Base-by-base conservation (phyloP, 1,140 invertebrate genomes). In the Drosophila carrolli region DNA sequence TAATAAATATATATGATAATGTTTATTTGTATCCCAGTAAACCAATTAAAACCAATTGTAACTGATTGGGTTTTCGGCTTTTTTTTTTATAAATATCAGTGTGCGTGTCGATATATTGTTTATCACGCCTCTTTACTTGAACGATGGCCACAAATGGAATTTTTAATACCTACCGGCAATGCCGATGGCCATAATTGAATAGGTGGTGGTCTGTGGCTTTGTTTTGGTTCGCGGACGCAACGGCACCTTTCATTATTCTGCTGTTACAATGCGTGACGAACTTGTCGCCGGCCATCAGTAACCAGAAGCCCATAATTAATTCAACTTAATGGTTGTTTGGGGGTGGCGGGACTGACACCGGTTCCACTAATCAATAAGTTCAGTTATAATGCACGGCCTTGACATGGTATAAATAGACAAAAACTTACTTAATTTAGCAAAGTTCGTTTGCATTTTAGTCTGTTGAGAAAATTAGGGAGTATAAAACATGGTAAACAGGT, bases 311-410 rank as follows among this genome's bases (percentile, higher is more conserved):
- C 66, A 81, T 86, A 32, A 81, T 78, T 86, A 71, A 84, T 84
- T 77, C 43, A 77, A 32, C 35, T 44, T 53, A 29, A 27, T 7
- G 13, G 43, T 19, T 9, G 32, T 10, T 11, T 14, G 56, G 14
- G 67, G 63, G 44, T 55, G 68, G 54, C 27, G 55, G 46, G 16
- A 61, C 58, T 65, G 61, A 67, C 67, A 63, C 48, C 35, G 66
- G 48, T 23, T 50, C 60, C 23, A 48, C 27, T 16, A 85, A 85
- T 81, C 81, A 85, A 86, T 86, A 85, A 51, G 50, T 60, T 62
- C 44, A 29, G 57, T 48, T 62, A 37, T 46, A 71, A 70, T 41
- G 38, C 29, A 51, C 9, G 54, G 11, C 65, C 71, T 71, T 84
- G 75, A 65, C 65, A 68, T 54, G 56, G 29, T 44, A 75, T 46